Percentiles rank a stretch among this genome's conserved stretches.
These are phyloP conservation scores for Volucella bombylans DNA, from an alignment of 2,888 invertebrate genomes.

Conservation along the genomic window DNA sequence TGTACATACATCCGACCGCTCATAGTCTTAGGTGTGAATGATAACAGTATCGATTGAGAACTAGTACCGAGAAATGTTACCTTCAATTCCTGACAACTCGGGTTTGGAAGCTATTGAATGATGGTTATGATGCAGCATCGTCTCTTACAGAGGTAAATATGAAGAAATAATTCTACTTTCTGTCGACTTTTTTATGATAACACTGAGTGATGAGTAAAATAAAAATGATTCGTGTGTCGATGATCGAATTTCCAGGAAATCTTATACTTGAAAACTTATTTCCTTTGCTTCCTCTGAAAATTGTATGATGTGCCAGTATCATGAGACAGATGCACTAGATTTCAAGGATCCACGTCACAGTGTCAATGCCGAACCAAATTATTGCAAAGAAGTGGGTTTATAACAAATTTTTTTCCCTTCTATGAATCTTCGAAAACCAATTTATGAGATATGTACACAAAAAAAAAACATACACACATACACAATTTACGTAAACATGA, in stretches of 20 bases:
- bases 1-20: neutral
- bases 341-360: too few species aligned
- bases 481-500: neutral
- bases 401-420: too few species aligned
- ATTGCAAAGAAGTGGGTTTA: too few species aligned
- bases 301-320: too few species aligned
- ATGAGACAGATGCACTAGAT: too few species aligned
- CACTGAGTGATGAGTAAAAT: neutral
- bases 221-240: slow-evolving; percentile 27
- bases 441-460: too few species aligned
- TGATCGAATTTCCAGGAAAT: slow-evolving; percentile 18
- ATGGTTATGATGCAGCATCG: too few species aligned
- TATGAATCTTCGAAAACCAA: too few species aligned
- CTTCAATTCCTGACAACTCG: neutral
- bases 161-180: neutral
- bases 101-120: too few species aligned
- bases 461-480: neutral
- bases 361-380: too few species aligned
- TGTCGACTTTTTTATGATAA: neutral
- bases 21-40: neutral
- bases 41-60: neutral
- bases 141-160: neutral
- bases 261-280: neutral
- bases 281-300: too few species aligned
- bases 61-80: neutral